Base-by-base conservation (phyloP, 2,888 invertebrate species). In the Caenorhabditis wallacei region DNA sequence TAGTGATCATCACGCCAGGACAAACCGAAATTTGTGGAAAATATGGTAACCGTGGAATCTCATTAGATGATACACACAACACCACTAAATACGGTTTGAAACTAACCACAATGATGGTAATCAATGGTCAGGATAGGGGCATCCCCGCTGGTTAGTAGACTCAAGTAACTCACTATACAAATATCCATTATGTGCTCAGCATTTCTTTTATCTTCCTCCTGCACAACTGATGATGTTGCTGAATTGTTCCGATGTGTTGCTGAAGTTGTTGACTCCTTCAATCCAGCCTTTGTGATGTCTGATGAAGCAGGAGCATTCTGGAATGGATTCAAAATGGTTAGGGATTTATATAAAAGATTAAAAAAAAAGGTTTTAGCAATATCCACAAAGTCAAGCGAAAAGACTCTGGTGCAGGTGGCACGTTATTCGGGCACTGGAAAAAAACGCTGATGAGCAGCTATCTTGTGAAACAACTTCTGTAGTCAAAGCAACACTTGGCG, bases 41-140 rank as follows among this genome's bases (percentile, higher is more conserved):
- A 20, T 72, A 37, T 40, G 22, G 48, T 0, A 59, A 57, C 22
- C 48, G 51, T 16, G 53, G 53, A 8, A 18, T 80, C 11, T n/a
- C 26, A n/a, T 8, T 72, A 1, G 80, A 80, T 30, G 80, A 80
- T 26, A 80, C 80, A 1, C 72, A 71, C 48, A 40, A 71, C 26
- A n/a, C 24, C 0, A 57, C 80, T 1, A 66, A 46, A 8, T 71
- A 72, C n/a, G 5, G 16, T 8, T 2, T 72, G 20, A 80, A 72
- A 24, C 22, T 80, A 24, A 66, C 70, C 2, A 80, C 80, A 13
- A 43, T 72, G 16, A 20, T 66, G 1, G 80, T 80, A 1, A 24
- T 63, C 0, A 64, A 80, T 16, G 48, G 63, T 0, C 26, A 20
- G 4, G 72, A 80, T 11, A n/a, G 66, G 18, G 71, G 72, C 20